These are phyloP conservation scores for Heterotis niloticus DNA, from an alignment of 2,113 vertebrate genomes.

Conservation along the genomic window DNA sequence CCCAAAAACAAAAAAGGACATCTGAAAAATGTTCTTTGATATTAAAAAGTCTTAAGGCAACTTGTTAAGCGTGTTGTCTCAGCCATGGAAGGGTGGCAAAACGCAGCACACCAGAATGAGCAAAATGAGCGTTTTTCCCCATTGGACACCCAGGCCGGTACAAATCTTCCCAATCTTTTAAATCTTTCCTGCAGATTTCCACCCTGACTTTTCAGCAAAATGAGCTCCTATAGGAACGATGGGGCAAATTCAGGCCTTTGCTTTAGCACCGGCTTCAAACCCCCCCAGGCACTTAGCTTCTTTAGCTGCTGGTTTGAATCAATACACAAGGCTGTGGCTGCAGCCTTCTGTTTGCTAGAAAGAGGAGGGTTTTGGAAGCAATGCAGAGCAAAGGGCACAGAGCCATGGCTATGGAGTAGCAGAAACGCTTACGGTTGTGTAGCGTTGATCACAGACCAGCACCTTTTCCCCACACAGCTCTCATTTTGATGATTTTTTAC, in stretches of 20 bases:
- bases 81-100: conserved; percentile 53
- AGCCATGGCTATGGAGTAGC: conserved; percentile 58
- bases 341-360: conserved; percentile 54
- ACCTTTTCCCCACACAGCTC: conserved; percentile 44
- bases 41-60: conserved; percentile 57
- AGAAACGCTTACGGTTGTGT: conserved; percentile 48
- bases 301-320: conserved; percentile 36
- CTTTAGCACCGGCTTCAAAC: conserved; percentile 63
- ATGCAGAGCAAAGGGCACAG: conserved; percentile 69
- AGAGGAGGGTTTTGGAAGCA: conserved; percentile 38
- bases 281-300: conserved; percentile 58
- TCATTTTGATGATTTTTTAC: conserved; percentile 48
- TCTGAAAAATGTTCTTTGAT: conserved; percentile 14
- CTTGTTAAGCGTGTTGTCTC: conserved; percentile 50
- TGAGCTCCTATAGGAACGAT: conserved; percentile 34
- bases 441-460: conserved; percentile 73
- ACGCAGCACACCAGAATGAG: conserved; percentile 31
- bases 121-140: conserved; percentile 37
- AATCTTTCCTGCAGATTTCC: conserved; percentile 66
- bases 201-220: conserved; percentile 57
- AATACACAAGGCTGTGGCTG: conserved; percentile 54
- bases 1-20: conserved; percentile 54
- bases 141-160: conserved; percentile 32
- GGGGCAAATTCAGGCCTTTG: conserved; percentile 44
- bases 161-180: conserved; percentile 33